Evolutionary conservation across 1,140 invertebrate genomes (phyloP), one percentile per base, ranked within the genome.

Genomic region (Drosophila rufa): DNA sequence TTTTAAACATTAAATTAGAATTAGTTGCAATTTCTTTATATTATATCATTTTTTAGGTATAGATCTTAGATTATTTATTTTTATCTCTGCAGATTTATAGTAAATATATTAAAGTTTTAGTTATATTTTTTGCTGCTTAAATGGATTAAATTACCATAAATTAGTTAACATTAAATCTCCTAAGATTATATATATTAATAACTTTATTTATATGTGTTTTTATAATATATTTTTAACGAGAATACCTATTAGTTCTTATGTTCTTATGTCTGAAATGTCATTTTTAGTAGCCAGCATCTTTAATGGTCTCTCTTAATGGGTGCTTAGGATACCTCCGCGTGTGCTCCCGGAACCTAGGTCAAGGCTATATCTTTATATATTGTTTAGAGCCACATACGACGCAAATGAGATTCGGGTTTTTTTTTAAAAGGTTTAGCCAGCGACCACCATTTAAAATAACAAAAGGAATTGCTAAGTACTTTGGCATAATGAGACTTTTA

Each of bases 381-480:
- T 47, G 40, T 43, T 55, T 3, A 36, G 6, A 33, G 38, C 1
- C 36, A 25, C 27, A 42, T 43, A 19, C 27, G 62, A 17, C 46
- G 46, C 38, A 51, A 69, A 68, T 42, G 53, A 15, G 27, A 50
- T 71, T 33, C 19, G 27, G 27, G 15, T 5, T 27, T 22, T 71
- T 71, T 50, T 51, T 50, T 19, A 11, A 69, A 68, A 70, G 56
- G 33, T 8, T 8, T 27, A 9, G 14, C 22, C 55, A 57, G 22
- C 40, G 33, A 30, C 45, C 36, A 59, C 45, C 36, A 71, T 73
- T 55, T 73, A 60, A 53, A 73, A 73, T 73, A 11, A 50, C 53
- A 73, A 73, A 70, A 71, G 67, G 51, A 73, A 73, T 73, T 33
- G 43, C 45, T 60, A 51, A 71, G 69, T 38, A 73, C 69, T 43